A percentile compares a stretch with the other conserved stretches of the same genome.
Conservation (phyloP, 2,797 vertebrate genomes). For the Orestias chungarensis region DNA sequence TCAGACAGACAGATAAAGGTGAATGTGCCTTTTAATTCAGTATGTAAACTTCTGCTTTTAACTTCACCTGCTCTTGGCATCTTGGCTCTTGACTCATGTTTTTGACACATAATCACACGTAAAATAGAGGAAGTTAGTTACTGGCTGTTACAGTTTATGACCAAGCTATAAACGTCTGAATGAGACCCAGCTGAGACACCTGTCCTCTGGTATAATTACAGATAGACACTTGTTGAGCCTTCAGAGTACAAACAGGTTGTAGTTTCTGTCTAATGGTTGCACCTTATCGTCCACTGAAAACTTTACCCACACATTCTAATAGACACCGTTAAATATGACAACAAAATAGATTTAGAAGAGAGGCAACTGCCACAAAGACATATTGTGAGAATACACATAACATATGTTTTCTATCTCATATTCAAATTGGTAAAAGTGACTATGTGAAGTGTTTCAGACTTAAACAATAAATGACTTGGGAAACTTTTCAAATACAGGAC, state of each 20-base stretch:
- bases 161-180: conserved; percentile 10
- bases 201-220: conserved; percentile 23
- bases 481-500: too few species aligned
- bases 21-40: neutral
- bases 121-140: conserved; percentile 22
- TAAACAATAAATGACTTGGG: too few species aligned
- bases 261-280: neutral
- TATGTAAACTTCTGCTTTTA: neutral
- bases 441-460: neutral
- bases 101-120: conserved; percentile 4
- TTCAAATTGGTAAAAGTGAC: too few species aligned
- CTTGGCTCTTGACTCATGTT: conserved; percentile 5
- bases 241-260: neutral
- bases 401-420: too few species aligned
- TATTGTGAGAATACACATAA: too few species aligned
- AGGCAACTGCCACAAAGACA: neutral
- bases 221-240: conserved; percentile 29
- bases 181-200: conserved; percentile 21
- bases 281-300: neutral
- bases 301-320: too few species aligned
- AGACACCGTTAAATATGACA: neutral
- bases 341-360: neutral
- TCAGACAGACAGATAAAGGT: neutral
- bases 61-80: conserved; percentile 43
- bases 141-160: conserved; percentile 30